Evolutionary conservation across 2,888 invertebrate genomes (phyloP), one percentile per base, ranked within the genome.

Genomic region (Zaprionus lineosus): DNA sequence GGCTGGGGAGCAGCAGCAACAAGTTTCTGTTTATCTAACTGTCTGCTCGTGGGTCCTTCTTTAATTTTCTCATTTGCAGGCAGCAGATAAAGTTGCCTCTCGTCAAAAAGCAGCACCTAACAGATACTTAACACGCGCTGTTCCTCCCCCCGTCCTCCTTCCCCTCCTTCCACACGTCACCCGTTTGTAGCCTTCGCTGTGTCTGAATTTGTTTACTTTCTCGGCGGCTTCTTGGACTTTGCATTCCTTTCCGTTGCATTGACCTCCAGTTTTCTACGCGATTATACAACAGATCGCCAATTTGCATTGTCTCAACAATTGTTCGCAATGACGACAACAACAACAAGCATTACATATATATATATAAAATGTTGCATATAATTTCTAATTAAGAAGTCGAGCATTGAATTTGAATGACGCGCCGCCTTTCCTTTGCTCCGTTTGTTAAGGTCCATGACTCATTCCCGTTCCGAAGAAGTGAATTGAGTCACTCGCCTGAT

Each of bases 21-120:
- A 77, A 77, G 73, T 77, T 58, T 61, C 44, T 63, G 39, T 15
- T 24, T 57, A 40, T 47, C 43, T 67, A 81, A 81, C 75, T 74
- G 76, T 53, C 40, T 60, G 21, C 21, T 60, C 34, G 7, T 12
- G 5, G 39, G 52, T 34, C 43, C 43, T 33, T 58, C 33, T 72
- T 72, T 75, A 58, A 62, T 57, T 66, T 73, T 41, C 48, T 60
- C 60, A 59, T 72, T 79, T 66, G 50, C 19, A 21, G 44, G 34
- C 58, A 51, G 40, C 65, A 65, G 58, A 39, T 63, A 47, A 47
- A 47, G 41, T 52, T 51, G 12, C n/a, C 8, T 21, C 21, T 21
- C 29, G 16, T 11, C 29, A 18, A 60, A 33, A 33, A 34, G 4
- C 56, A 40, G 55, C 40, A 53, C 68, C 60, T 59, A 43, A 37